Evolutionary conservation across 2,888 invertebrate genomes (phyloP).

Genomic region (Scotopteryx bipunctaria): DNA sequence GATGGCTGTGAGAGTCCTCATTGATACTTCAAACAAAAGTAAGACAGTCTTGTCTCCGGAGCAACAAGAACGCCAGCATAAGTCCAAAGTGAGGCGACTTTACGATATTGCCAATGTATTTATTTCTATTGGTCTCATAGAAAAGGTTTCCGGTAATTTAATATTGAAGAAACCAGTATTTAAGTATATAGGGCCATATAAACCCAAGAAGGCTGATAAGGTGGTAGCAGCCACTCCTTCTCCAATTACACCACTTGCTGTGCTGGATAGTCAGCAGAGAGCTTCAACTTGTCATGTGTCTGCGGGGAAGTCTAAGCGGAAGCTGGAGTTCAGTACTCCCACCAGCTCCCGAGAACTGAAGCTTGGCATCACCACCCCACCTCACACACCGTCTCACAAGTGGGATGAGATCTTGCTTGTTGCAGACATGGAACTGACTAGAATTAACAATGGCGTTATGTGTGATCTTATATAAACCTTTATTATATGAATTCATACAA

Average conservation of each 20-base stretch:
- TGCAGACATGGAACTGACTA: constrained; percentile 83
- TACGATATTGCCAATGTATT: constrained; percentile 92
- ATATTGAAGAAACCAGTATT: constrained; percentile 87
- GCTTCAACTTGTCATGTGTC: constrained; percentile 61
- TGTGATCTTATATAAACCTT: constrained; percentile 56
- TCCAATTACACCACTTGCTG: constrained; percentile 67
- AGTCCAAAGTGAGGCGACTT: constrained; percentile 88
- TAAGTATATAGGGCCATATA: constrained; percentile 84
- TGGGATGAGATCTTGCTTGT: constrained; percentile 83
- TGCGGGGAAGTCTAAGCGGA: constrained; percentile 73
- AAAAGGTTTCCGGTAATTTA: constrained; percentile 85
- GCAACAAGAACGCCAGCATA: constrained; percentile 80
- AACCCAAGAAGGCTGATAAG: constrained; percentile 65
- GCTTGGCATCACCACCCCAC: constrained; percentile 68
- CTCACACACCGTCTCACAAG: constrained; percentile 77
- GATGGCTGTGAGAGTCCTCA: constrained; percentile 86
- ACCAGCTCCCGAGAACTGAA: constrained; percentile 62
- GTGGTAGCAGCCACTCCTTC: constrained; percentile 57
- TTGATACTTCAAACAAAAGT: constrained; percentile 76
- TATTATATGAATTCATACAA: constrained; percentile 51
- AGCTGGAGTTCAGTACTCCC: constrained; percentile 74
- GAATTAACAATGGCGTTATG: constrained; percentile 76
- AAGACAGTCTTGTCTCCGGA: constrained; percentile 78
- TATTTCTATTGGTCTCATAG: constrained; percentile 88
- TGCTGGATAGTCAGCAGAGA: constrained; percentile 55